Conservation (phyloP, 2,113 vertebrate species). For the Egretta garzetta region DNA sequence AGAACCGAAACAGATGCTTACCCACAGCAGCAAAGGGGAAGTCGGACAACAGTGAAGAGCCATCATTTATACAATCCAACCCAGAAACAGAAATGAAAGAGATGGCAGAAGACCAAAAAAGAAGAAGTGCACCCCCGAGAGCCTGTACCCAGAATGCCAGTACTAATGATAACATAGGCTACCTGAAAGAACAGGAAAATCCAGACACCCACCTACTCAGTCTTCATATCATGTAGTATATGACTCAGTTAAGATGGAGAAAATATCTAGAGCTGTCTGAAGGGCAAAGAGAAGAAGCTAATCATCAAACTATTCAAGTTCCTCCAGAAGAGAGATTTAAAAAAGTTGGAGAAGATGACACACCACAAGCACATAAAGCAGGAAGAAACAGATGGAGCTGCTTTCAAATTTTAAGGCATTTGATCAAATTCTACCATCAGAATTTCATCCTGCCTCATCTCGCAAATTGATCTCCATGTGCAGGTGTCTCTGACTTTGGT, state of each 20-base stretch:
- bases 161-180: neutral
- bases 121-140: neutral
- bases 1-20: constrained; percentile 50
- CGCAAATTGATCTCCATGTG: neutral
- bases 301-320: neutral
- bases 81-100: constrained; percentile 50
- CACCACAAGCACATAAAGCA: neutral
- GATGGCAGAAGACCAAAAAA: neutral
- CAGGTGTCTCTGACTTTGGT: neutral
- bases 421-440: neutral
- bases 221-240: neutral
- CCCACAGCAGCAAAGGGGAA: constrained; percentile 34
- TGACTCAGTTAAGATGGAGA: constrained; percentile 17
- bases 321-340: neutral
- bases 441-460: neutral
- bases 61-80: neutral
- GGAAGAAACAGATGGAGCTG: neutral
- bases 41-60: neutral
- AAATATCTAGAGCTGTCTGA: neutral
- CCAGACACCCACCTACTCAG: constrained; percentile 7
- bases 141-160: neutral
- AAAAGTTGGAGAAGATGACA: neutral
- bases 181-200: constrained; percentile 59
- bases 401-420: neutral
- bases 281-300: neutral